Evolutionary conservation across 1,140 invertebrate species (phyloP), one percentile per base, ranked within the genome.

Genomic region (Polyergus mexicanus): DNA sequence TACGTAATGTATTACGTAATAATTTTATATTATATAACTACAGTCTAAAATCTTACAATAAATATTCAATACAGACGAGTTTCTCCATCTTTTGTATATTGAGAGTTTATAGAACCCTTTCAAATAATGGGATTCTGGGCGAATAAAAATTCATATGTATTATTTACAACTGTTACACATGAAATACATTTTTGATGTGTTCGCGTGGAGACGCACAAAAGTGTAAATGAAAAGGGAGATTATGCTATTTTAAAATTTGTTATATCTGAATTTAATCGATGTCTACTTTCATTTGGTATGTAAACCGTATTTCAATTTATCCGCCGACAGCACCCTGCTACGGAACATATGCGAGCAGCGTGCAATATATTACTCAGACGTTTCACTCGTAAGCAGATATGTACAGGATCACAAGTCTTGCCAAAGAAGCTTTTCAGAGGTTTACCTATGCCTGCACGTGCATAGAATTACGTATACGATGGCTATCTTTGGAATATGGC

Each of bases 391-490:
- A 80, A 80, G 32, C 47, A 69, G 63, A 54, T 80, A 80, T 68
- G 63, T 80, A 38, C 44, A 51, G 32, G 44, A 78, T 68, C 62
- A 78, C 62, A 78, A 78, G 76, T 78, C 76, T 68, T 41, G 63
- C 32, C 44, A 38, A 80, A 80, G 76, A 80, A 80, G 76, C 44
- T 80, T 68, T 69, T 69, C 63, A 69, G 22, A 7, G 10, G 63
- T 32, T 80, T 80, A 80, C 44, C 22, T 38, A 44, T 51, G 51
- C 28, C n/a, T 77, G 38, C 41, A 65, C 44, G 44, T n/a, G 76
- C 76, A 80, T 80, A 68, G 76, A 80, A 56, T 80, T 80, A 80
- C 44, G n/a, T 69, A 80, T 68, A 51, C 63, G 58, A 65, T 77
- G 41, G 32, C 62, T 69, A 54, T 63, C 60, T 77, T 77, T 4